Evolutionary conservation across 2,113 vertebrate species (phyloP).

Genomic region (Struthidea cinerea): DNA sequence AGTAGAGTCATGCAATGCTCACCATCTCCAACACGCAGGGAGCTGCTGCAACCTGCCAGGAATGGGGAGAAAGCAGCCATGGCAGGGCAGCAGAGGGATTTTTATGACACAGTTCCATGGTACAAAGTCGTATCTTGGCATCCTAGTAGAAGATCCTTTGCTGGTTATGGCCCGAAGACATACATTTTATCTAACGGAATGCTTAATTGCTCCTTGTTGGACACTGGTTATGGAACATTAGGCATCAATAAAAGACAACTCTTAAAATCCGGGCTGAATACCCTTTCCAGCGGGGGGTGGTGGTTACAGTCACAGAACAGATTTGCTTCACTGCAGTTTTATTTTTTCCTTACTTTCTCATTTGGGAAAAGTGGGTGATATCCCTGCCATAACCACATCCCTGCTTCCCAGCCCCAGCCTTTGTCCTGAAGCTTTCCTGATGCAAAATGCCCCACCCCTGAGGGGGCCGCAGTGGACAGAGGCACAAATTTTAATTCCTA

Average conservation of each 20-base stretch:
- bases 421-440: neutral
- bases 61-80: neutral
- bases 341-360: neutral
- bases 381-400: neutral
- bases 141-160: neutral
- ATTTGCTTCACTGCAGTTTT: neutral
- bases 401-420: neutral
- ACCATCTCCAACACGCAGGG: neutral
- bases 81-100: neutral
- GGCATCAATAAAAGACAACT: neutral
- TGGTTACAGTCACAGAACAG: neutral
- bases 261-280: neutral
- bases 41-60: accelerated
- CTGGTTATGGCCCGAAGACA: neutral
- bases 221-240: neutral
- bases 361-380: neutral
- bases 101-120: neutral
- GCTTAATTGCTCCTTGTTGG: neutral
- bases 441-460: neutral
- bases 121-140: neutral
- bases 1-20: accelerated
- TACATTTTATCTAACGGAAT: neutral
- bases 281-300: accelerated
- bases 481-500: neutral
- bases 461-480: neutral